Base-by-base conservation (phyloP, 92 coral and sea anemone genomes). In the Porites rus region DNA sequence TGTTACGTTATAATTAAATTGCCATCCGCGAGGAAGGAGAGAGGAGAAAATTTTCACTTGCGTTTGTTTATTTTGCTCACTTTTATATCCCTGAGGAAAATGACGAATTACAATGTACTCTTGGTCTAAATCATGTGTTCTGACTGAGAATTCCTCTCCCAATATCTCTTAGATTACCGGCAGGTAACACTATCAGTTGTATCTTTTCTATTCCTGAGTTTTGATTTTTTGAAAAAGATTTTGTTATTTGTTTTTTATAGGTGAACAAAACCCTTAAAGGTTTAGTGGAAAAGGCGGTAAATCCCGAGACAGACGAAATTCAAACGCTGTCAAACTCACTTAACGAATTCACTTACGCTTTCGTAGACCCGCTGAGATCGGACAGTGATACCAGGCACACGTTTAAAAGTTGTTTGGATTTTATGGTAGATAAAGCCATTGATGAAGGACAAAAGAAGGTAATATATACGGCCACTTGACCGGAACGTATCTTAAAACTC, bases 371-470 rank as follows among this genome's bases (percentile, higher is more conserved):
- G 7, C 77, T 83, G 14, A 72, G 74, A 51, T 72, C 79, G 24
- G 87, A 83, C 75, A 46, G 60, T n/a, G 79, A 83, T 11, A 31
- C 79, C 6, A 68, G 87, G 50, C 28, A 68, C 11, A 74, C 79
- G 28, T 83, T 83, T 54, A 60, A 62, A 19, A 62, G 78, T 8
- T 83, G 82, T 20, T 65, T 84, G 51, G 82, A 84, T 46, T 13
- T 18, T 46, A 64, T 84, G 28, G 50, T 84, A 31, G 82, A 84
- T 19, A 84, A 75, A 50, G 88, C 83, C 74, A 76, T 84, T 6
- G 82, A 76, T 12, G 51, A 52, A n/a, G 88, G 76, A 21, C 88
- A 84, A 38, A 84, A 84, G 54, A 84, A 84, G 88, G 88, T 84
- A 64, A 21, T 43, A 16, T 10, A 20, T 20, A 66, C 61, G 14